Conservation (phyloP, 2,888 invertebrate genomes). For the Orthonevra nobilis region DNA sequence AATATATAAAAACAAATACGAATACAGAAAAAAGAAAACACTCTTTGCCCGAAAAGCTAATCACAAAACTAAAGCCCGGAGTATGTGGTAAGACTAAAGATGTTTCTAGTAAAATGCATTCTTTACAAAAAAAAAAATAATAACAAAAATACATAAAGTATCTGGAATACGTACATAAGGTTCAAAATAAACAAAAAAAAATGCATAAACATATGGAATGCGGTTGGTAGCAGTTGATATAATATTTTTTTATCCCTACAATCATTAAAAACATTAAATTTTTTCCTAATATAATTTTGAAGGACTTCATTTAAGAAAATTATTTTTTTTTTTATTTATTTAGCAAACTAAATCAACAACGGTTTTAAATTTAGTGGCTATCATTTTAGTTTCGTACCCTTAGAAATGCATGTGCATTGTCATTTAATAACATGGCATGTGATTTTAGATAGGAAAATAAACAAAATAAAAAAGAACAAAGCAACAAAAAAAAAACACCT, state of each 20-base stretch:
- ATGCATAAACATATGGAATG: slow-evolving; percentile 55
- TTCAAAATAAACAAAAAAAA: slow-evolving; percentile 33
- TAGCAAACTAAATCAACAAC: slow-evolving; percentile 32
- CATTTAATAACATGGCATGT: slow-evolving; percentile 31
- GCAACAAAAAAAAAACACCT: neutral
- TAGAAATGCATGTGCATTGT: slow-evolving; percentile 58
- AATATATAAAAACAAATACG: neutral
- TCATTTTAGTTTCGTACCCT: slow-evolving; percentile 14
- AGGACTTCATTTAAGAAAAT: slow-evolving; percentile 35
- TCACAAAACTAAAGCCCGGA: slow-evolving; percentile 36
- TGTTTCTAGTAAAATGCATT: slow-evolving; percentile 44
- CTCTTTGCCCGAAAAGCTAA: slow-evolving; percentile 24
- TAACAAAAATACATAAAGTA: slow-evolving; percentile 55
- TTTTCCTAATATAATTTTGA: slow-evolving; percentile 1
- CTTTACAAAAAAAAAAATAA: no score
- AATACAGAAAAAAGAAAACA: slow-evolving; percentile 2
- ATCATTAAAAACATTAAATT: slow-evolving; percentile 12
- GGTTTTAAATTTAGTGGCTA: slow-evolving; percentile 17
- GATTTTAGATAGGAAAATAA: neutral
- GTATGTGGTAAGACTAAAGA: slow-evolving; percentile 62
- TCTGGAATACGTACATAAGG: slow-evolving; percentile 46
- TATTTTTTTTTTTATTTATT: slow-evolving; percentile 10
- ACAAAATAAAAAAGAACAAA: neutral
- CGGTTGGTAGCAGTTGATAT: slow-evolving; percentile 63
- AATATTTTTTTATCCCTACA: slow-evolving; percentile 10